Conservation (phyloP, 2,113 vertebrate genomes). For the Rhynchopsitta pachyrhyncha region DNA sequence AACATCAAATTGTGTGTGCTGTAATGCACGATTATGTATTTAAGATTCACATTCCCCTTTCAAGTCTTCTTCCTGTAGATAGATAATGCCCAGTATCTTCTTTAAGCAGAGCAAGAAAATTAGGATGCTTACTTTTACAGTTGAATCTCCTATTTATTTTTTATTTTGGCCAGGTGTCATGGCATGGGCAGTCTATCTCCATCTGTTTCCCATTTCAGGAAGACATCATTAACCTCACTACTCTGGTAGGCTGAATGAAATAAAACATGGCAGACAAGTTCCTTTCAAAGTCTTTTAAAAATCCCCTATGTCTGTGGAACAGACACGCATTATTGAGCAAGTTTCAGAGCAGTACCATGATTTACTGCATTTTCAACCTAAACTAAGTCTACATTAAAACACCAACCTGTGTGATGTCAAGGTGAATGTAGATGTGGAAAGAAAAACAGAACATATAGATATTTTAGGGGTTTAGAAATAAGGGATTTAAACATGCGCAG, state of each 20-base stretch:
- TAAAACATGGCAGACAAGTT: constrained; percentile 9
- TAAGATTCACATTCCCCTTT: neutral
- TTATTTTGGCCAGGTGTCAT: neutral
- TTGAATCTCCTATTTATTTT: neutral
- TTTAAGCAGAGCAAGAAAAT: neutral
- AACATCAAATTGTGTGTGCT: neutral
- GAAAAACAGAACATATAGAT: constrained; percentile 33
- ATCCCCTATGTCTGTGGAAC: constrained; percentile 8
- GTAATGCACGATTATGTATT: neutral
- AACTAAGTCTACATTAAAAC: constrained; percentile 63
- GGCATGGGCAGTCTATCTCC: neutral
- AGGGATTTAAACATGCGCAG: constrained; percentile 33
- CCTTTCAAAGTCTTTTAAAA: constrained; percentile 19
- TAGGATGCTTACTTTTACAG: neutral
- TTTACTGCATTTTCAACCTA: constrained; percentile 58
- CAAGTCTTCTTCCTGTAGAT: neutral
- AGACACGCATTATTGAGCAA: constrained; percentile 1
- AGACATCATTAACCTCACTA: neutral
- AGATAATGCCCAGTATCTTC: neutral
- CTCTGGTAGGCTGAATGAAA: neutral
- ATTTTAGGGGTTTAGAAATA: constrained; percentile 44
- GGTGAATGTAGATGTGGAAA: constrained; percentile 16
- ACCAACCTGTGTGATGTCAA: constrained; percentile 50
- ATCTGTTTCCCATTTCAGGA: constrained; percentile 18
- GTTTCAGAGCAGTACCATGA: constrained; percentile 44